Conservation (phyloP, 2,113 vertebrate species). For the Calypte anna region DNA sequence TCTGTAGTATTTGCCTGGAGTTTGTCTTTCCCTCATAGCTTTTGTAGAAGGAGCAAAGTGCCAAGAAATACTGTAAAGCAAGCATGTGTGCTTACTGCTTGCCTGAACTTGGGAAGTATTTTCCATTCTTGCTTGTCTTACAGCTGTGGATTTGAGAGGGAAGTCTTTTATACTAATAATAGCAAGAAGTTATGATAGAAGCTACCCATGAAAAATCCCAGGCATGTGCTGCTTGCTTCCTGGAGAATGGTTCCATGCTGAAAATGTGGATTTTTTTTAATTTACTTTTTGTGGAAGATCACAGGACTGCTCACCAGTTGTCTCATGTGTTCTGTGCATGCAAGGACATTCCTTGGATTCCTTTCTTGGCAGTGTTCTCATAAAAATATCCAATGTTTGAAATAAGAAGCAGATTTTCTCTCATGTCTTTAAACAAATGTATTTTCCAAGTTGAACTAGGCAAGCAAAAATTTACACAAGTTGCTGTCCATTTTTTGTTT, state of each 20-base stretch:
- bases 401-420: conserved; percentile 81
- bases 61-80: conserved; percentile 1
- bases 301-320: conserved; percentile 76
- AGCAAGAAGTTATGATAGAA: conserved; percentile 71
- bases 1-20: background rate
- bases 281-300: conserved; percentile 42
- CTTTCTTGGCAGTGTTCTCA: conserved; percentile 73
- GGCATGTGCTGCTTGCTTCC: conserved; percentile 70
- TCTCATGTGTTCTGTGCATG: conserved; percentile 63
- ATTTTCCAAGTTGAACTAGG: conserved; percentile 55
- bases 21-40: background rate
- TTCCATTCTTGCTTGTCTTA: conserved; percentile 51
- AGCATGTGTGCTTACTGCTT: background rate
- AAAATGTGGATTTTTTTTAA: conserved; percentile 24
- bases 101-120: conserved; percentile 18
- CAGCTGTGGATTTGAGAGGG: conserved; percentile 67
- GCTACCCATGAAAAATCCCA: conserved; percentile 69
- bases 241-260: conserved; percentile 46
- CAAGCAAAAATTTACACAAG: conserved; percentile 35
- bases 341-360: conserved; percentile 80
- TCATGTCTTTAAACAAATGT: conserved; percentile 72
- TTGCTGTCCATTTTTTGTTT: background rate
- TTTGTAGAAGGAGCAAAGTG: background rate
- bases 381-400: conserved; percentile 73
- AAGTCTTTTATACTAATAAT: conserved; percentile 79